These are phyloP conservation scores for Parotocinclus haroldoi DNA, from an alignment of 2,797 vertebrate species.

Conservation along the genomic window DNA sequence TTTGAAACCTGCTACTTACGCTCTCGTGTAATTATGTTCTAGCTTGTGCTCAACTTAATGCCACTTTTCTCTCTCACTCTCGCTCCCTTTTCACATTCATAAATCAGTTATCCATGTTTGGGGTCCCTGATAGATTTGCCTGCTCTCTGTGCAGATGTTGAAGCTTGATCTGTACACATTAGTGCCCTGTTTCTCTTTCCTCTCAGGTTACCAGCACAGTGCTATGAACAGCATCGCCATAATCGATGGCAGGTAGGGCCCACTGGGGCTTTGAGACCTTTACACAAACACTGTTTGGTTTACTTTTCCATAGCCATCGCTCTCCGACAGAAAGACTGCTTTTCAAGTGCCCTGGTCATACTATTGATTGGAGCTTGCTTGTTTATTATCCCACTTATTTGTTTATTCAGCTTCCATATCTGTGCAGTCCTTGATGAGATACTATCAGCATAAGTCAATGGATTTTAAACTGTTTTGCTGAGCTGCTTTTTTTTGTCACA, in stretches of 20 bases:
- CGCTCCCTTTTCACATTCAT: constrained; percentile 14
- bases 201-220: constrained; percentile 41
- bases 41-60: no score
- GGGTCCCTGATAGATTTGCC: constrained; percentile 17
- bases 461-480: constrained; percentile 27
- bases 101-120: constrained; percentile 19
- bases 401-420: constrained; percentile 44
- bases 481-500: neutral
- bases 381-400: constrained; percentile 51
- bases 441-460: constrained; percentile 44
- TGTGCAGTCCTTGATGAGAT: constrained; percentile 32
- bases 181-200: constrained; percentile 28
- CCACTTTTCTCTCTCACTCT: no score
- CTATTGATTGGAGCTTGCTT: constrained; percentile 48
- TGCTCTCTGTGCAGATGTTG: constrained; percentile 29
- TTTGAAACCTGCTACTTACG: neutral
- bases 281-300: constrained; percentile 53
- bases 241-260: constrained; percentile 56
- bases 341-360: constrained; percentile 43
- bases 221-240: constrained; percentile 48
- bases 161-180: constrained; percentile 50
- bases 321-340: constrained; percentile 40
- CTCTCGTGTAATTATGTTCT: no score
- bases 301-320: constrained; percentile 26
- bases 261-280: constrained; percentile 48